Evolutionary conservation across 2,888 invertebrate genomes (phyloP).

Genomic region (Pterobdella sp.): DNA sequence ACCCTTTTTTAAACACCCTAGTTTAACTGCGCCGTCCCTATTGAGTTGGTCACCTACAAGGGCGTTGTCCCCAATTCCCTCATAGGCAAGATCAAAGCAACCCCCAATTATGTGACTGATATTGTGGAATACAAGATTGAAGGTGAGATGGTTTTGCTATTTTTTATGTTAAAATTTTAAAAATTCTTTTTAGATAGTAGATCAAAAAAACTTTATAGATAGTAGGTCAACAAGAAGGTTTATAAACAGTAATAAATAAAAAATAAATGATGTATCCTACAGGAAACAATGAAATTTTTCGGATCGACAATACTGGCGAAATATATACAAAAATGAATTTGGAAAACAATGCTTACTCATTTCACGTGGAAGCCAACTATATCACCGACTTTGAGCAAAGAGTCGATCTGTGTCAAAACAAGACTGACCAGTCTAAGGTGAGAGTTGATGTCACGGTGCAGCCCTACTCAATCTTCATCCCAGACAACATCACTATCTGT

Average conservation of each 20-base stretch:
- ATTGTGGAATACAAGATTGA: background rate
- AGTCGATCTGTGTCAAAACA: background rate
- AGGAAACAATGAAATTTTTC: too few species aligned
- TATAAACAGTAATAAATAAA: too few species aligned
- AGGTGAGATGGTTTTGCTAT: too few species aligned
- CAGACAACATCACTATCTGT: background rate
- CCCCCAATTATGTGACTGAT: background rate
- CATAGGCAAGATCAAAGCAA: background rate
- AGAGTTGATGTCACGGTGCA: background rate
- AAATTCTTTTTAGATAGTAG: too few species aligned
- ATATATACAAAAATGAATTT: too few species aligned
- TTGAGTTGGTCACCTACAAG: too few species aligned
- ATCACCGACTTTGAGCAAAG: background rate
- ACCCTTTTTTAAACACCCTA: background rate
- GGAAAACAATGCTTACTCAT: background rate
- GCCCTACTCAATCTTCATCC: background rate
- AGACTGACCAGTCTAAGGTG: background rate
- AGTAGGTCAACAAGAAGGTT: too few species aligned
- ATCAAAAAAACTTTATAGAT: too few species aligned
- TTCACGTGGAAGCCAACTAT: background rate
- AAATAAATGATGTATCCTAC: too few species aligned
- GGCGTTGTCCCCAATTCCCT: too few species aligned
- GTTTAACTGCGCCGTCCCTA: background rate
- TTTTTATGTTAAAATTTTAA: too few species aligned
- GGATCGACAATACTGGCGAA: too few species aligned